These are phyloP conservation scores for Ophion slaviceki DNA, from an alignment of 2,888 invertebrate species.

Conservation along the genomic window DNA sequence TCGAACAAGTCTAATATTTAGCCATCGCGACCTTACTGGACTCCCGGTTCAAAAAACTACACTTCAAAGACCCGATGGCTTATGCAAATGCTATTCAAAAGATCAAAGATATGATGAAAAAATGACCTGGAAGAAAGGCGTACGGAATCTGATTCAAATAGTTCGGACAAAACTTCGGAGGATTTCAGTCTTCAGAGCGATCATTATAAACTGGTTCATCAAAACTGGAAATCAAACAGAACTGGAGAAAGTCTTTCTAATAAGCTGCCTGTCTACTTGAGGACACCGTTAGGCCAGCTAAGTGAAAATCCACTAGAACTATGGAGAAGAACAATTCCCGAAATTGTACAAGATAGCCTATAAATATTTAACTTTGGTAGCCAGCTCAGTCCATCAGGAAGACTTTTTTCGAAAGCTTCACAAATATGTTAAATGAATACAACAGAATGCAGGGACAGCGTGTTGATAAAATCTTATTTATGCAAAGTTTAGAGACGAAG, in stretches of 20 bases:
- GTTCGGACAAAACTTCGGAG: too few relatives aligned
- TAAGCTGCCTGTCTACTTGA: not conserved
- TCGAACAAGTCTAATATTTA: too few relatives aligned
- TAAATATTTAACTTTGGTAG: not conserved
- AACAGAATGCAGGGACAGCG: not conserved
- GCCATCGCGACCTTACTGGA: too few relatives aligned
- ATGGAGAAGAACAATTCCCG: not conserved
- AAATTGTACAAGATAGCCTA: not conserved
- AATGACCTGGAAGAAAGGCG: too few relatives aligned
- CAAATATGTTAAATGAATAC: not conserved
- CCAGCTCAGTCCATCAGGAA: not conserved
- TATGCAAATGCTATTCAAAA: too few relatives aligned
- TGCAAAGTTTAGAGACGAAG: not conserved
- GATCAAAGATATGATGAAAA: too few relatives aligned
- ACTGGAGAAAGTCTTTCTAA: not conserved
- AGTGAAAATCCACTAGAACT: slow-evolving; percentile 4
- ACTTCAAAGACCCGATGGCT: too few relatives aligned
- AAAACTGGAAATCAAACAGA: not conserved
- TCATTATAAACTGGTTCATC: too few relatives aligned
- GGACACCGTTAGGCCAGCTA: not conserved
- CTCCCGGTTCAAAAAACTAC: too few relatives aligned
- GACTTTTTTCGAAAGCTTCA: not conserved
- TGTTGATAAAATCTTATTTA: slow-evolving; percentile 1
- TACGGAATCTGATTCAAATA: too few relatives aligned
- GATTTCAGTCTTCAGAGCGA: too few relatives aligned